A percentile compares a stretch with the other conserved stretches of the same genome.
These are phyloP conservation scores for Dipodomys stephensi DNA, from an alignment of 2,113 vertebrate genomes.

Conservation along the genomic window DNA sequence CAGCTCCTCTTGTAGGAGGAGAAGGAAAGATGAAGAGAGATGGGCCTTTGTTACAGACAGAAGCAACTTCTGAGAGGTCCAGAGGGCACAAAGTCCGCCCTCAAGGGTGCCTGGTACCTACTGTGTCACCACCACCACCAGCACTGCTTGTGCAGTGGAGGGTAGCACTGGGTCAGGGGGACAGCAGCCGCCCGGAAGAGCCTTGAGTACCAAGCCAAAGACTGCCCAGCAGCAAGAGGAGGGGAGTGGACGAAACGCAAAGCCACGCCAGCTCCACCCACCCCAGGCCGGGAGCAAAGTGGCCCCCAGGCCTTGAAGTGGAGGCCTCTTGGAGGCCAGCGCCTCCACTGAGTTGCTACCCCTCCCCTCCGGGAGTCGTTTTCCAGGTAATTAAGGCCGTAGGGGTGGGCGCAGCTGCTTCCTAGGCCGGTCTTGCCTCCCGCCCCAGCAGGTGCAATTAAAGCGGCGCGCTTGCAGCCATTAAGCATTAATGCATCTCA, in stretches of 20 bases:
- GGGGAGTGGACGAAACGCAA: too few species aligned
- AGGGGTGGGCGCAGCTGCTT: conserved; percentile 84
- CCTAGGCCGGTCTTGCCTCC: conserved; percentile 84
- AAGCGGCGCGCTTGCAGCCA: conserved; percentile 85
- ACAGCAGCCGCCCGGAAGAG: background rate
- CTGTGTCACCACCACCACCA: background rate
- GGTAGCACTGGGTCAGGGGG: background rate
- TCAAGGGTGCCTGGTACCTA: background rate
- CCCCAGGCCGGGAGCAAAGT: too few species aligned
- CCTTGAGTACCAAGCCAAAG: conserved; percentile 6
- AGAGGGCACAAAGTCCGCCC: background rate
- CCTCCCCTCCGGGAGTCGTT: conserved; percentile 42
- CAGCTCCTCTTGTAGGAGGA: background rate
- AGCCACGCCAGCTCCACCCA: too few species aligned
- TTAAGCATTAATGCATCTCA: conserved; percentile 88
- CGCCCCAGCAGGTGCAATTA: conserved; percentile 83
- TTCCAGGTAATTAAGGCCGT: conserved; percentile 88
- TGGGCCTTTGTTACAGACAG: background rate
- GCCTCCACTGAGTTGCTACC: too few species aligned
- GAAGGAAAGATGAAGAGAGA: too few species aligned
- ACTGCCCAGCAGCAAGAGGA: background rate
- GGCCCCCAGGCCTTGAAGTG: too few species aligned
- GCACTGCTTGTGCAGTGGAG: background rate
- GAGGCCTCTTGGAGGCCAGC: too few species aligned
- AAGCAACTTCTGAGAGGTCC: background rate